Base-by-base conservation (phyloP, 2,888 invertebrate species). In the Polymixis flavicincta region DNA sequence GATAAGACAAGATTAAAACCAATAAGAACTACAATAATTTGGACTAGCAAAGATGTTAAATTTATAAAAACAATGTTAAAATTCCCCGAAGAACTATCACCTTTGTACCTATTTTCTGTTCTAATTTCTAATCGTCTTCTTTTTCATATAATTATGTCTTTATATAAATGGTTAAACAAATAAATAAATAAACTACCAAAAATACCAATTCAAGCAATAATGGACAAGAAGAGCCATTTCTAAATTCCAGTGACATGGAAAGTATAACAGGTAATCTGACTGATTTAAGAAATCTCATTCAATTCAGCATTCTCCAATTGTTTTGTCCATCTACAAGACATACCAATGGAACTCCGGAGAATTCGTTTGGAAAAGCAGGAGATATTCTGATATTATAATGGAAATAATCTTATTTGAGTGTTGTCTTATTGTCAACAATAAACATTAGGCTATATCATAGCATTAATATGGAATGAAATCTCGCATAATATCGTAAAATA, bases 251-350 rank as follows among this genome's bases (percentile, higher is more conserved):
- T 28, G 28, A 60, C 22, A 54, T 37, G 19, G 64, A 78, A 78
- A 78, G 71, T 54, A 48, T 48, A 48, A 54, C 0, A 78, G 37
- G 13, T 42, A n/a, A 71, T 50, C 37, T 42, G 14, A 22, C 11
- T 54, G 4, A 72, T 55, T 50, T 17, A 4, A 55, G 65, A 42
- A 50, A 79, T 60, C 63, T 52, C 32, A 57, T 52, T 74, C 22
- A 61, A 66, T 32, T 52, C 66, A 17, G 17, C 17, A 64, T 64
- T 52, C 25, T 52, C 25, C 60, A 32, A 78, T 78, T 80, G 74
- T 78, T 52, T 45, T 57, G 80, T 74, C 74, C 19, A 64, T 73
- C 65, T 55, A 25, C 42, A 63, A 61, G 74, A 66, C 65, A 55
- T 65, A 5, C 22, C 61, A 57, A 80, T 57, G 55, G 50, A 61